These are phyloP conservation scores for Daktulosphaira vitifoliae DNA, from an alignment of 1,140 invertebrate species.

Conservation along the genomic window DNA sequence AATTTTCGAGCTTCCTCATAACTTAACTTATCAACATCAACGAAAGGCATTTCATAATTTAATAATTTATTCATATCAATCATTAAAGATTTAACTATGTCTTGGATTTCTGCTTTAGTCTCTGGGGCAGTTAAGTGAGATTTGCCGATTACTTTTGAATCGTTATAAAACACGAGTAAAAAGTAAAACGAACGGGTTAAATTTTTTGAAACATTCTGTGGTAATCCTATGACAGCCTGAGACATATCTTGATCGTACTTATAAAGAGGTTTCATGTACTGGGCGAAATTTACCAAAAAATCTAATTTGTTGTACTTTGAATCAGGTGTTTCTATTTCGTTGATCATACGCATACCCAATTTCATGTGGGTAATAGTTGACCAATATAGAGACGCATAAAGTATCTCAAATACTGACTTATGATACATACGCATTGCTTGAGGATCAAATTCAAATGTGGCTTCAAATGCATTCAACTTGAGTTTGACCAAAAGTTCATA, in stretches of 20 bases:
- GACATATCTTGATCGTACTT: neutral
- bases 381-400: constrained; percentile 15
- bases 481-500: neutral
- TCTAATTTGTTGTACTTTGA: neutral
- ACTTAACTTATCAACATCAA: neutral
- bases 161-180: neutral
- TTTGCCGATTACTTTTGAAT: neutral
- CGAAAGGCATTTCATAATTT: neutral
- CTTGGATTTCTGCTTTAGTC: too few relatives aligned
- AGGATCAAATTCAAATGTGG: neutral
- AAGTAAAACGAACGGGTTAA: neutral
- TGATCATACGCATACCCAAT: neutral
- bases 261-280: neutral
- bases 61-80: neutral
- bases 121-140: too few relatives aligned
- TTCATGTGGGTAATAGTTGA: neutral
- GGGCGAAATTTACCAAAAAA: neutral
- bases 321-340: neutral
- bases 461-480: neutral
- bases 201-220: neutral
- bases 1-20: neutral
- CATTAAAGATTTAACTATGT: neutral
- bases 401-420: neutral
- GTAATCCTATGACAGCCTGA: neutral
- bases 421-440: neutral